Conservation (phyloP, 2,888 invertebrate genomes). For the Linnaemya vulpina region DNA sequence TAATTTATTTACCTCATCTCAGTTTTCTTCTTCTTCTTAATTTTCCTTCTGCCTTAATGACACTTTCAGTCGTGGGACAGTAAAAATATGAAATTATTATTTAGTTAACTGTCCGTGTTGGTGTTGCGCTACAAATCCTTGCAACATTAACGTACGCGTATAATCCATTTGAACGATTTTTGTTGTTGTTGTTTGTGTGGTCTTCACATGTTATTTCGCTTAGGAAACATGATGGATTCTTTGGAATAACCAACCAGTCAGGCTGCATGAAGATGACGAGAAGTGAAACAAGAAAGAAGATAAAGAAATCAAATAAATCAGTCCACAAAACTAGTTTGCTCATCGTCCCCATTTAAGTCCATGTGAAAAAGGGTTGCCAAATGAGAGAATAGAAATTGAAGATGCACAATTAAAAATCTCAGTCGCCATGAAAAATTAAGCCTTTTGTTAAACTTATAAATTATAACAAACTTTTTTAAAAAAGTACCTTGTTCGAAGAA, state of each 20-base stretch:
- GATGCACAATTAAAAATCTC: no score
- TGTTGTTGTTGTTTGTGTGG: conserved; percentile 59
- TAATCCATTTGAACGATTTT: background rate
- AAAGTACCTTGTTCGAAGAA: no score
- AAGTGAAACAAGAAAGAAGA: conserved; percentile 9
- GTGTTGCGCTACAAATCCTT: conserved; percentile 11
- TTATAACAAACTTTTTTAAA: no score
- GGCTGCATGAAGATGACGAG: background rate
- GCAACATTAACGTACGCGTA: conserved; percentile 2
- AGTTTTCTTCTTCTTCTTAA: background rate
- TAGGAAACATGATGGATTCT: conserved; percentile 64
- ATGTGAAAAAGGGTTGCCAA: conserved; percentile 32
- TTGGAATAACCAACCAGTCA: conserved; percentile 51
- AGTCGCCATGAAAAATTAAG: no score
- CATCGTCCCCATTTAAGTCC: conserved; percentile 18
- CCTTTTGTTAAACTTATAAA: no score
- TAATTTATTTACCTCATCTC: conserved; percentile 17
- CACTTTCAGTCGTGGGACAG: conserved; percentile 55
- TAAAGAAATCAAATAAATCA: conserved; percentile 62
- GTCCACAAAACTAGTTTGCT: conserved; percentile 64
- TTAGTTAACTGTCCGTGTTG: conserved; percentile 37
- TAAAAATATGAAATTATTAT: conserved; percentile 60
- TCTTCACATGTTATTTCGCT: conserved; percentile 56
- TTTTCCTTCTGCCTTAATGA: conserved; percentile 48
- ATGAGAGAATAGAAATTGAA: no score